Evolutionary conservation across 2,113 vertebrate species (phyloP), one percentile per base, ranked within the genome.

Genomic region (Arvicanthis niloticus): DNA sequence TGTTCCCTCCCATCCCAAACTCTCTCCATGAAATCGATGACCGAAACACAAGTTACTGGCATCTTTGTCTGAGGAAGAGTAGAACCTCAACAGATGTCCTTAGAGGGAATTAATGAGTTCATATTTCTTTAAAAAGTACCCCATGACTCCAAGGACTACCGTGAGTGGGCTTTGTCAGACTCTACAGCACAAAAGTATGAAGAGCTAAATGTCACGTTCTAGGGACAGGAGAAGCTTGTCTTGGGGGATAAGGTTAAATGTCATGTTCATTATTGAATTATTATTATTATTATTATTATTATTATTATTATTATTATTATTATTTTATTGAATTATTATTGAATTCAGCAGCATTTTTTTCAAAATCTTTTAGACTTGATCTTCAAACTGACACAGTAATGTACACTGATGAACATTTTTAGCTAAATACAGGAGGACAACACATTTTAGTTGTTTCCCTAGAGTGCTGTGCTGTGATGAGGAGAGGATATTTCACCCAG

Each of bases 171-270:
- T 45, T 67, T n/a, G 53, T 48, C 24, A 40, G 51, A 87, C 29
- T 86, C 48, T 34, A 53, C 37, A 65, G 17, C 56, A 75, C 77
- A 62, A 65, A 82, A 84, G 37, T 45, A 45, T 77, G 40, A n/a
- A 53, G 7, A 34, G 13, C 58, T 93, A 76, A 91, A 93, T 67
- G 77, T 60, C 91, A 89, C 60, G n/a, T n/a, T 89, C 88, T 26
- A 53, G 53, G 21, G 58, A 80, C 3, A 9, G 34, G 12, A n/a
- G 13, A 37, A 9, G 42, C 29, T 26, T 73, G 15, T 91, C 40
- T 29, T 37, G 31, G 11, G 19, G 80, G 67, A 40, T 26, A 56
- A 67, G 17, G 22, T 22, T 82, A 60, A 68, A 45, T 3, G 6
- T 53, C 42, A 87, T 31, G 21, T 60, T 37, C 16, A 56, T n/a